phyloP scores from a whole-genome alignment of 2,888 invertebrate genomes.

The Nomada fucata region DNA sequence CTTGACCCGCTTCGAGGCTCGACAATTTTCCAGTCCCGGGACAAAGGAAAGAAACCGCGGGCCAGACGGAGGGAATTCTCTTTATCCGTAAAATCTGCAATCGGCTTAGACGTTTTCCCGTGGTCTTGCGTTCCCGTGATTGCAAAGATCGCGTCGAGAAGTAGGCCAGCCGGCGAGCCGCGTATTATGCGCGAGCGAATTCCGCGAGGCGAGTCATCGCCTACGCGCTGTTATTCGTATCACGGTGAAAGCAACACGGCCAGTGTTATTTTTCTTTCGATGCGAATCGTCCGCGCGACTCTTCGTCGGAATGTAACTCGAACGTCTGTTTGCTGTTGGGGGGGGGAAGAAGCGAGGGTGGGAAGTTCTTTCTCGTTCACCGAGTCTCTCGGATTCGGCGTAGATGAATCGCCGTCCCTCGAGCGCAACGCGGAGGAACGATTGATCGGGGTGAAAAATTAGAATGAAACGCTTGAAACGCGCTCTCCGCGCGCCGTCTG shows the following conservation, averaged over 20 bases:
- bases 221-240: constrained; percentile 38
- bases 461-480: background rate
- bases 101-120: background rate
- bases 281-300: background rate
- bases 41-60: background rate
- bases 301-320: background rate
- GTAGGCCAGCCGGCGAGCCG: constrained; percentile 14
- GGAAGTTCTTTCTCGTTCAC: background rate
- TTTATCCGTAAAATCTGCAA: constrained; percentile 14
- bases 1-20: constrained; percentile 14
- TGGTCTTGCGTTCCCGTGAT: constrained; percentile 14
- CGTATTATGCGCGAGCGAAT: constrained; percentile 24
- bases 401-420: constrained; percentile 16
- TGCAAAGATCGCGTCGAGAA: constrained; percentile 3
- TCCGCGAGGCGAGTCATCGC: constrained; percentile 16
- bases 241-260: constrained; percentile 33
- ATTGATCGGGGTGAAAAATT: background rate
- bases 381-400: background rate
- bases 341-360: background rate
- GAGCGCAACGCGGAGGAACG: background rate
- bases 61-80: background rate
- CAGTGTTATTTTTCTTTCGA: constrained; percentile 22
- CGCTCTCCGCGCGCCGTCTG: background rate
- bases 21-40: background rate
- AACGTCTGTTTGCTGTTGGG: constrained; percentile 6